phyloP scores from a whole-genome alignment of 1,140 invertebrate species.

The Atta colombica region DNA sequence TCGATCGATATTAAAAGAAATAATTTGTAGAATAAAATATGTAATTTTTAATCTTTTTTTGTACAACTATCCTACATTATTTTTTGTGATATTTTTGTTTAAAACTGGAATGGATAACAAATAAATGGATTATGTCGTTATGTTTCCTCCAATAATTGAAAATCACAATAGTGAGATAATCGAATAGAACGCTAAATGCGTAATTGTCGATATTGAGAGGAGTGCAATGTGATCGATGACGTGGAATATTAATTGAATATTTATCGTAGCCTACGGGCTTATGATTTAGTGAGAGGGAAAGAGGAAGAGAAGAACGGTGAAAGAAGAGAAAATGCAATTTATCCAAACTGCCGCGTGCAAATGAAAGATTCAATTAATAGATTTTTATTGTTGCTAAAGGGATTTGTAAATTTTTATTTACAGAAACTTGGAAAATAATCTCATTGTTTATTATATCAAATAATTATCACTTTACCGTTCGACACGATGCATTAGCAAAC shows the following conservation, averaged over 20 bases:
- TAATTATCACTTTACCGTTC: neutral
- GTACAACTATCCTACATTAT: neutral
- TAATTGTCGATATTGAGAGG: constrained; percentile 36
- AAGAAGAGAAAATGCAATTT: neutral
- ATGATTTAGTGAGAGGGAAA: neutral
- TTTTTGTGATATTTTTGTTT: neutral
- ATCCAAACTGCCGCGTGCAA: neutral
- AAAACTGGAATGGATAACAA: neutral
- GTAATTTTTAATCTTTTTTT: neutral
- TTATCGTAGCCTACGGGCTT: constrained; percentile 19
- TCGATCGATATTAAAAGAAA: neutral
- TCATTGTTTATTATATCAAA: neutral
- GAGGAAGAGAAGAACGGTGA: neutral
- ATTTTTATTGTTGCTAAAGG: neutral
- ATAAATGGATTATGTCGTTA: constrained; percentile 13
- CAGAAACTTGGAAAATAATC: neutral
- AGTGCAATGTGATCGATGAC: constrained; percentile 14
- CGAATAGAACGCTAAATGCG: constrained; percentile 24
- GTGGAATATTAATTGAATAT: constrained; percentile 51
- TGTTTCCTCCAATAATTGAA: constrained; percentile 34
- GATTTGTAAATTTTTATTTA: neutral
- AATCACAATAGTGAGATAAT: constrained; percentile 13
- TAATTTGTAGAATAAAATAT: neutral
- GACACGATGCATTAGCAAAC: neutral
- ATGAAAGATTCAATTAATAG: constrained; percentile 29